A percentile compares a stretch with the other conserved stretches of the same genome.
Conservation (phyloP, 1,140 invertebrate species). For the Oreohelix idahoensis region DNA sequence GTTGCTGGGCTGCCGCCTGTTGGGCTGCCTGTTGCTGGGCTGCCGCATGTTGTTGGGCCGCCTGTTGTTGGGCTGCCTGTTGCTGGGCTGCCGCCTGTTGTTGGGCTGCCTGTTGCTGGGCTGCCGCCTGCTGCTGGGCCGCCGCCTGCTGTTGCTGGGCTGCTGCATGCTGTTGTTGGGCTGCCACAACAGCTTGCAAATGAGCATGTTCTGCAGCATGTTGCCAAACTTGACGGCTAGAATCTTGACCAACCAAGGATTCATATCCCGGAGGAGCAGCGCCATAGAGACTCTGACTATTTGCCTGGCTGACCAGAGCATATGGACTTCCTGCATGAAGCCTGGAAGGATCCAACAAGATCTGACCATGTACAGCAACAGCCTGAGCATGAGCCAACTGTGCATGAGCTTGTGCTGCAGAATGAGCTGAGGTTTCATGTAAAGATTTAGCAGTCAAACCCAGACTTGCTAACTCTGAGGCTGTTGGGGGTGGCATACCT, state of each 20-base stretch:
- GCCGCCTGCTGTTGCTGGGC: not conserved
- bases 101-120: not conserved
- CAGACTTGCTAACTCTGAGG: constrained; percentile 35
- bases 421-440: not conserved
- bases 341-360: constrained; percentile 16
- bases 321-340: constrained; percentile 18
- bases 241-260: not conserved
- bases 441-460: constrained; percentile 7
- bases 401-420: not conserved
- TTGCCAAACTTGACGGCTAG: constrained; percentile 19
- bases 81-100: not conserved
- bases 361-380: constrained; percentile 27
- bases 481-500: constrained; percentile 33
- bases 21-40: constrained; percentile 7
- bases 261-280: constrained; percentile 34
- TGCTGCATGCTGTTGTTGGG: constrained; percentile 15
- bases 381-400: constrained; percentile 13
- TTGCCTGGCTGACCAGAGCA: constrained; percentile 18
- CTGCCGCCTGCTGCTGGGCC: constrained; percentile 15
- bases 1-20: not conserved
- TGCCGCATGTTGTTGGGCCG: not conserved
- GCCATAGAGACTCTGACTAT: constrained; percentile 31
- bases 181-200: constrained; percentile 17
- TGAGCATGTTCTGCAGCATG: constrained; percentile 34
- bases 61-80: not conserved